Evolutionary conservation across 2,797 vertebrate species (phyloP), one percentile per base, ranked within the genome.

Genomic region (Champsocephalus esox): DNA sequence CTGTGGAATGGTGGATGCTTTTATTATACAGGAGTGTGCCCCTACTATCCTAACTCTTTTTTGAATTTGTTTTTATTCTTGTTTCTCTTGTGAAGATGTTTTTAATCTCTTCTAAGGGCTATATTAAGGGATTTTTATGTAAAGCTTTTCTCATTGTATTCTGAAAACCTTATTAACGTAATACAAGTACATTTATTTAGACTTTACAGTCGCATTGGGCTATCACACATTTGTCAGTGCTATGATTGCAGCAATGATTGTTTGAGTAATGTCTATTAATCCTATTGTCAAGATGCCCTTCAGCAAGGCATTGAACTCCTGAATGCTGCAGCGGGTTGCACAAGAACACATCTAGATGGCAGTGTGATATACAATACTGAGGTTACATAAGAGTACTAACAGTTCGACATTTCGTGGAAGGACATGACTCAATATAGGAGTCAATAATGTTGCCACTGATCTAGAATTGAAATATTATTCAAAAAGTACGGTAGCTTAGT

Each of bases 121-220:
- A 45, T 28, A 17, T 55, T 0, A 58, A 28, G 28, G 28, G 28
- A 28, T 28, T 17, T 41, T 11, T 28, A 73, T 44, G 24, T 41
- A 50, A 65, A 32, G 19, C 12, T 11, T 12, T 6, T 57, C 9
- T 44, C 34, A 57, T n/a, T 24, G 1, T 51, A 45, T 28, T 28
- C 13, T 8, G n/a, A 52, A 54, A 17, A 38, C 21, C 21, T 68
- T 17, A 38, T 7, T 46, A 24, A 70, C 43, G 12, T 16, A 16
- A 67, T 51, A 28, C 34, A 38, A 63, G 52, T n/a, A 68, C 38
- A 46, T 66, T 49, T 59, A 32, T 38, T 62, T 14, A 66, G 44
- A 46, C 70, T 57, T 55, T 74, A 70, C 16, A 51, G 17, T 58
- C 24, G 41, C 17, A 43, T 24, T 2, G 13, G 50, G 34, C 16